Evolutionary conservation across 2,797 vertebrate genomes (phyloP).

Genomic region (Hippoglossus hippoglossus): DNA sequence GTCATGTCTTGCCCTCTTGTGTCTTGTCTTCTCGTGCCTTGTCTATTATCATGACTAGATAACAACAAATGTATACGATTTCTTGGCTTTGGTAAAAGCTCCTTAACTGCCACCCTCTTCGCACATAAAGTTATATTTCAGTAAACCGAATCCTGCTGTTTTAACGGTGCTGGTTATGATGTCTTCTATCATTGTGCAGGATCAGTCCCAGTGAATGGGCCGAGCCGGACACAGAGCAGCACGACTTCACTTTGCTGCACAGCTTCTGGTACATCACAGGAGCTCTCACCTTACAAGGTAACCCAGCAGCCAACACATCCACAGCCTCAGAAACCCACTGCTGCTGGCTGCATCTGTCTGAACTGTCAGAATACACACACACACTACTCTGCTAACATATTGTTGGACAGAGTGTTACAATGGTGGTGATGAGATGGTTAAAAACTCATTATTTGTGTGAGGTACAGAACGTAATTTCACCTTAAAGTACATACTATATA

Average conservation of each 20-base stretch:
- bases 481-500: no score
- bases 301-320: neutral
- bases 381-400: neutral
- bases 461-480: no score
- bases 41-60: no score
- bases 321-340: neutral
- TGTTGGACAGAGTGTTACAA: no score
- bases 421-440: no score
- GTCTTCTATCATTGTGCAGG: conserved; percentile 46
- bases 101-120: no score
- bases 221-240: conserved; percentile 83
- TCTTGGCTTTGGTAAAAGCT: no score
- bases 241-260: conserved; percentile 87
- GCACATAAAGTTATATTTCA: no score
- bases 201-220: conserved; percentile 90
- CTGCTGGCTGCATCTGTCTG: neutral
- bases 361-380: neutral
- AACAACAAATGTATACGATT: no score
- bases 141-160: neutral
- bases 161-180: neutral
- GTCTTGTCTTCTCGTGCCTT: no score
- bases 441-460: no score
- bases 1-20: no score
- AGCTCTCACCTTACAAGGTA: conserved; percentile 91
- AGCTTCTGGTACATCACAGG: conserved; percentile 93